Conservation (phyloP, 2,888 invertebrate genomes). For the Antitype chi region DNA sequence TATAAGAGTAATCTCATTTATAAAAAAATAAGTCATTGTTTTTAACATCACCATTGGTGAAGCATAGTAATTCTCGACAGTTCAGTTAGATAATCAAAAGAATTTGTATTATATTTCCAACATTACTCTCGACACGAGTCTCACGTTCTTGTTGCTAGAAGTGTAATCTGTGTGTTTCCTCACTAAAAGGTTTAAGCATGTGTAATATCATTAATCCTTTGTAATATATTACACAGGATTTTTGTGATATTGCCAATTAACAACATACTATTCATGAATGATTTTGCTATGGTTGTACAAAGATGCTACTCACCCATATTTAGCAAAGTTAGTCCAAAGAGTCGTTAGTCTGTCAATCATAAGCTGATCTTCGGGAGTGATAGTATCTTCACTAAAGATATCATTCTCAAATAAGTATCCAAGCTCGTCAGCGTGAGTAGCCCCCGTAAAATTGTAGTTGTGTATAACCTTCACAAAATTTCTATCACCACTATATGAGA, state of each 20-base stretch:
- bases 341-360: slow-evolving; percentile 53
- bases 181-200: not conserved
- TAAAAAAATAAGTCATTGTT: not conserved
- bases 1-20: not conserved
- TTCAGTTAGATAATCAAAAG: not conserved
- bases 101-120: not conserved
- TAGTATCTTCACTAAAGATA: slow-evolving; percentile 1
- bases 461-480: not conserved
- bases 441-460: slow-evolving; percentile 37
- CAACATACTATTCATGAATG: not conserved
- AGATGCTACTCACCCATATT: slow-evolving; percentile 14
- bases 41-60: not conserved
- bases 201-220: no score
- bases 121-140: not conserved
- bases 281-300: not conserved
- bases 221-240: not conserved
- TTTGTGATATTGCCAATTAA: not conserved
- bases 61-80: not conserved
- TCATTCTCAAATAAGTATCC: slow-evolving; percentile 56
- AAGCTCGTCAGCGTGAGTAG: slow-evolving; percentile 59
- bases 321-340: slow-evolving; percentile 67
- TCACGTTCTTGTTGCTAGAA: not conserved
- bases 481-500: slow-evolving; percentile 47
- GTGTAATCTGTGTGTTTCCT: not conserved
- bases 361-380: slow-evolving; percentile 51